These are phyloP conservation scores for Ridgeia piscesae DNA, from an alignment of 1,140 invertebrate genomes.

Conservation along the genomic window DNA sequence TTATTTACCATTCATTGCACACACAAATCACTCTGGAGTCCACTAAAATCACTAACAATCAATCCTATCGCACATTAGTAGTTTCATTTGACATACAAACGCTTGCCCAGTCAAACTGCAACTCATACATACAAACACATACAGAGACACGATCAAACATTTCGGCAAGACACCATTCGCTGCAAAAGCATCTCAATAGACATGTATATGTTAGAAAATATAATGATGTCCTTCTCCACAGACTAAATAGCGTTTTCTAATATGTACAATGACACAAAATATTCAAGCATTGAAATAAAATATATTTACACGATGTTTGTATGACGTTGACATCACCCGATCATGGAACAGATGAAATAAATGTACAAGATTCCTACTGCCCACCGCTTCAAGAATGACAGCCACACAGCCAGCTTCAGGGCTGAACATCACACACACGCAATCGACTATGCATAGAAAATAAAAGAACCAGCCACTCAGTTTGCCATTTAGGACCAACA, in stretches of 20 bases:
- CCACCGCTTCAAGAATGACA: neutral
- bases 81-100: neutral
- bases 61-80: neutral
- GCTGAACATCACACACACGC: neutral
- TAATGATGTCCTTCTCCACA: neutral
- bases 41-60: neutral
- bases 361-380: neutral
- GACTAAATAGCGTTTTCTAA: neutral
- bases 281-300: neutral
- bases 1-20: neutral
- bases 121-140: neutral
- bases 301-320: neutral
- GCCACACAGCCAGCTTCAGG: neutral
- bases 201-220: constrained; percentile 1
- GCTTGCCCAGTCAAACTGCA: neutral
- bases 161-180: neutral
- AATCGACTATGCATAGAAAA: neutral
- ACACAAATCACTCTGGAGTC: neutral
- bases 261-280: constrained; percentile 1
- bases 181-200: neutral
- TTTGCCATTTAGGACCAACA: neutral
- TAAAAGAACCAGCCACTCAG: neutral
- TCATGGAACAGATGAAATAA: neutral
- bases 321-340: neutral
- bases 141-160: neutral